phyloP scores from a whole-genome alignment of 2,113 vertebrate genomes.

The Albula goreensis region DNA sequence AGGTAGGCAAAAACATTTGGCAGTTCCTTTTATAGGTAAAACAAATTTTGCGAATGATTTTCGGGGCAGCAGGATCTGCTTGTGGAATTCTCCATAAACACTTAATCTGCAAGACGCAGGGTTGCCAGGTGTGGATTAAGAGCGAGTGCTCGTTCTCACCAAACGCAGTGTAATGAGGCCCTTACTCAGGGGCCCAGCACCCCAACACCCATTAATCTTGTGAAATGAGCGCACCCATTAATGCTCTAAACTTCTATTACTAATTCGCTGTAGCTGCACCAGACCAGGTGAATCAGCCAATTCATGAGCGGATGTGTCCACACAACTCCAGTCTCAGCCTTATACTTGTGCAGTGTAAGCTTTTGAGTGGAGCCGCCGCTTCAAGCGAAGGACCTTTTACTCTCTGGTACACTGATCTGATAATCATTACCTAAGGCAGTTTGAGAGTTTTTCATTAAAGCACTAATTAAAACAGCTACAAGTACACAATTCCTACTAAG shows the following conservation, averaged over 20 bases:
- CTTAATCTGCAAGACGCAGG: background rate
- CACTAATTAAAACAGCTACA: background rate
- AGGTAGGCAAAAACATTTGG: background rate
- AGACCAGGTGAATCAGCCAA: background rate
- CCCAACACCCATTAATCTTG: background rate
- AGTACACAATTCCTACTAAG: background rate
- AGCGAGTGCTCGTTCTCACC: background rate
- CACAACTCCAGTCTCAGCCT: background rate
- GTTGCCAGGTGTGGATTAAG: background rate
- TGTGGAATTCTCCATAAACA: background rate
- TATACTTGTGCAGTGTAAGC: background rate
- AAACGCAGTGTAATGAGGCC: conserved; percentile 3
- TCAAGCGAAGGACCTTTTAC: background rate
- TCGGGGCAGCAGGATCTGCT: background rate
- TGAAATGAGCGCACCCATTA: background rate
- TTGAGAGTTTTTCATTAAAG: background rate
- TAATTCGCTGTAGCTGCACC: background rate
- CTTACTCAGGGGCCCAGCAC: background rate
- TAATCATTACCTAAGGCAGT: background rate
- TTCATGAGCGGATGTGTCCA: background rate
- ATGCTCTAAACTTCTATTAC: background rate
- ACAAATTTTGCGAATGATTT: conserved; percentile 14
- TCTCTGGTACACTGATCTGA: background rate
- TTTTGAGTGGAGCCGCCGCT: background rate
- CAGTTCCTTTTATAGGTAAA: background rate